phyloP scores from a whole-genome alignment of 2,113 vertebrate genomes.

The Sturnus vulgaris region DNA sequence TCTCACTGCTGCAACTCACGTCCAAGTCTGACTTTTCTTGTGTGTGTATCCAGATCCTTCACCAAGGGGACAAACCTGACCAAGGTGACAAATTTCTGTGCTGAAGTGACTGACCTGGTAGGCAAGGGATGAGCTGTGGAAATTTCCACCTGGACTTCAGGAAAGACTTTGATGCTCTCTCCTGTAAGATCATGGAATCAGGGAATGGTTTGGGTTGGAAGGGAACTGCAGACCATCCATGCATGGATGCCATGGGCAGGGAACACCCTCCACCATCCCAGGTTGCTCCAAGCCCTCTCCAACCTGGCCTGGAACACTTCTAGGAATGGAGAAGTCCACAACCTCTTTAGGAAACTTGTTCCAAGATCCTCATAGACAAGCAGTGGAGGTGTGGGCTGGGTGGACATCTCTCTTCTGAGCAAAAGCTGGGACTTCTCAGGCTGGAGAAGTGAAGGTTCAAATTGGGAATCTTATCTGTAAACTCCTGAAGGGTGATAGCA shows the following conservation, averaged over 20 bases:
- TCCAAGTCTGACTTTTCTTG: not conserved
- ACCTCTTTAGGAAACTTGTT: not conserved
- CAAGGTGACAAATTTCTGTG: not conserved
- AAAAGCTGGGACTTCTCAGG: not conserved
- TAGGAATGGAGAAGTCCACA: not conserved
- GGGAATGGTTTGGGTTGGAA: not conserved
- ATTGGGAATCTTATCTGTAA: not conserved
- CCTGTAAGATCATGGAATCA: no score
- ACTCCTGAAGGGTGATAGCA: not conserved
- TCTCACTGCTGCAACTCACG: not conserved
- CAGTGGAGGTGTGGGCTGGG: not conserved
- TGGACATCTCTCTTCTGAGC: not conserved
- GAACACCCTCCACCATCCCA: not conserved
- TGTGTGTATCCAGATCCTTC: not conserved
- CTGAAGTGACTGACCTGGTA: not conserved
- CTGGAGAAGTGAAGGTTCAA: not conserved
- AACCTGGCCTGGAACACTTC: not conserved
- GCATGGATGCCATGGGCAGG: not conserved
- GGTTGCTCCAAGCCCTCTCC: not conserved
- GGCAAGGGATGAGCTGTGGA: not conserved
- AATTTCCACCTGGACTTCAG: not conserved
- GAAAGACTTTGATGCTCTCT: not conserved
- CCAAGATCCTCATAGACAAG: not conserved
- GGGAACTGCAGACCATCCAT: not conserved
- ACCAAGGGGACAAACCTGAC: not conserved